These are phyloP conservation scores for Hesperophylax magnus DNA, from an alignment of 1,140 invertebrate species.

Conservation along the genomic window DNA sequence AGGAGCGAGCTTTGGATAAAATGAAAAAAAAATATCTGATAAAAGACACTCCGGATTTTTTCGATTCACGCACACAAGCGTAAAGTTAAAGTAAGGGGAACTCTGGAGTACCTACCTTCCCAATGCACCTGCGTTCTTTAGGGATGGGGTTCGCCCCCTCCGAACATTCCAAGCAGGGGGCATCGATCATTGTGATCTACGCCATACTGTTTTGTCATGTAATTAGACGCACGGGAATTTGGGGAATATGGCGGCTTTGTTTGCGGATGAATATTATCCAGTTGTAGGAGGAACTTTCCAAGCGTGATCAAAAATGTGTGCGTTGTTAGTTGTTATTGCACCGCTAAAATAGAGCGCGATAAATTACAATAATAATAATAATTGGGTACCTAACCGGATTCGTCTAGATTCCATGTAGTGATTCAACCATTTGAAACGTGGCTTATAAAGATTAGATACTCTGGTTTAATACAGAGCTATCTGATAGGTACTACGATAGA, in stretches of 20 bases:
- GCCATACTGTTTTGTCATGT: constrained; percentile 20
- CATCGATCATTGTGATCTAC: constrained; percentile 20
- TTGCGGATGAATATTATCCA: no score
- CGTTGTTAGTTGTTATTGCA: no score
- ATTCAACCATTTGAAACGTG: not conserved
- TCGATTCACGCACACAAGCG: not conserved
- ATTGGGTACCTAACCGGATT: not conserved
- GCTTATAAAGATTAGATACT: not conserved
- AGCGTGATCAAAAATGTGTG: no score
- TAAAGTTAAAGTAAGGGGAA: constrained; percentile 4
- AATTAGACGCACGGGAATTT: constrained; percentile 14
- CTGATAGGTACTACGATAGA: not conserved
- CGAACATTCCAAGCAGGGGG: constrained; percentile 17
- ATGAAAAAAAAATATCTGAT: not conserved
- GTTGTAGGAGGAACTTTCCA: no score
- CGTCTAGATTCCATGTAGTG: not conserved
- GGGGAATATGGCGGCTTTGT: not conserved
- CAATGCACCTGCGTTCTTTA: constrained; percentile 23
- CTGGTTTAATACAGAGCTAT: not conserved
- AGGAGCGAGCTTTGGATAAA: not conserved
- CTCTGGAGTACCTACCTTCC: not conserved
- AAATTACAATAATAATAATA: no score
- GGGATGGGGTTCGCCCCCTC: constrained; percentile 16
- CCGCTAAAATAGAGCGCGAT: no score
- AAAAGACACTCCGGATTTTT: not conserved